Conservation (phyloP, 2,113 vertebrate species). For the Channa argus region DNA sequence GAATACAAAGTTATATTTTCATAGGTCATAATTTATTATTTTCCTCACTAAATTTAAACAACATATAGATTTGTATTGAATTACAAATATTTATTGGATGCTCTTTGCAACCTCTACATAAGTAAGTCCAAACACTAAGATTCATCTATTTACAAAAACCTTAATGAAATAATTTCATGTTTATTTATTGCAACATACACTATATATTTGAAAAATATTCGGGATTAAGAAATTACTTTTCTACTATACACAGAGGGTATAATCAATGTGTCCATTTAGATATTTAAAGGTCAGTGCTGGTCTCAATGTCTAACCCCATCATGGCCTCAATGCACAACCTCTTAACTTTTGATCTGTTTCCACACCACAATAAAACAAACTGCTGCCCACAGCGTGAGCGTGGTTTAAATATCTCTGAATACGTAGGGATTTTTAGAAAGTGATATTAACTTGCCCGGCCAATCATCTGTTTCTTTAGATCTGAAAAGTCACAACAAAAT, state of each 20-base stretch:
- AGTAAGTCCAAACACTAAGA: slow-evolving; percentile 31
- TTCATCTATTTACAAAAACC: slow-evolving; percentile 29
- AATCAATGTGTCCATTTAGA: slow-evolving; percentile 39
- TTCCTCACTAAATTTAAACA: slow-evolving; percentile 59
- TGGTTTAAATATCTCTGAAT: slow-evolving; percentile 5
- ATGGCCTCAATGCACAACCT: not conserved
- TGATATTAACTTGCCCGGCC: not conserved
- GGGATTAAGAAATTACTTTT: slow-evolving; percentile 41
- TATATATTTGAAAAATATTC: slow-evolving; percentile 29
- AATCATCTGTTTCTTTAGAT: not conserved
- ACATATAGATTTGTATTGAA: slow-evolving; percentile 68
- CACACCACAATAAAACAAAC: slow-evolving; percentile 1
- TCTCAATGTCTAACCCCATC: slow-evolving; percentile 29
- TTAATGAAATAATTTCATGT: slow-evolving; percentile 32
- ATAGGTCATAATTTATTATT: slow-evolving; percentile 66
- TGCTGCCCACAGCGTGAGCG: not conserved
- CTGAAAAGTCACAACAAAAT: not conserved
- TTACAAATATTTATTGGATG: slow-evolving; percentile 48
- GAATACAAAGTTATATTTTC: slow-evolving; percentile 78
- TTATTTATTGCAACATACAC: slow-evolving; percentile 46
- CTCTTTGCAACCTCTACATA: slow-evolving; percentile 51
- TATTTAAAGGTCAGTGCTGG: slow-evolving; percentile 48
- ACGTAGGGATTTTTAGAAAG: not conserved
- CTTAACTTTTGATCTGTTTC: slow-evolving; percentile 1
- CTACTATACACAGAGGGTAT: slow-evolving; percentile 7